Conservation (phyloP, 2,113 vertebrate genomes). For the Saguinus imperator region DNA sequence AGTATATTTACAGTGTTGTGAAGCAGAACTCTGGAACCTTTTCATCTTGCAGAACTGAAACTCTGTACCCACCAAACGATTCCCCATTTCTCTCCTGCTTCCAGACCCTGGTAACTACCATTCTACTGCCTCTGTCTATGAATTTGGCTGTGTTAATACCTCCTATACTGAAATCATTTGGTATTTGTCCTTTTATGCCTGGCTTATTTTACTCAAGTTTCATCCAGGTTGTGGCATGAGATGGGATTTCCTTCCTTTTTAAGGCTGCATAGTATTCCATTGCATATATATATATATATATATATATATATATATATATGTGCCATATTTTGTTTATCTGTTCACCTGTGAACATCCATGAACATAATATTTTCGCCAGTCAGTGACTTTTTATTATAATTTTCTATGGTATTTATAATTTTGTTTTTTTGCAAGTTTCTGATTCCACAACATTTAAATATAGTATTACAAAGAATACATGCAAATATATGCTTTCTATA, state of each 20-base stretch:
- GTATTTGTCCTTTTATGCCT: background rate
- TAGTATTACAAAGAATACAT: background rate
- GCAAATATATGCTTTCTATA: background rate
- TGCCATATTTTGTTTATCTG: background rate
- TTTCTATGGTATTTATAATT: slow-evolving; percentile 27
- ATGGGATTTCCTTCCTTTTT: background rate
- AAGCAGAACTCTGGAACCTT: background rate
- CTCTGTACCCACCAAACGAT: background rate
- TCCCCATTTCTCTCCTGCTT: background rate
- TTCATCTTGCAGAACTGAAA: background rate
- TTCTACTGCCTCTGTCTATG: background rate
- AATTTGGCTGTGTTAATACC: background rate
- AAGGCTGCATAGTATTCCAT: background rate
- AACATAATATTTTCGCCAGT: background rate
- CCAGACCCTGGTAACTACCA: background rate
- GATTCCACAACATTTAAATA: background rate
- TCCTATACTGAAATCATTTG: background rate
- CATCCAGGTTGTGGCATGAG: background rate
- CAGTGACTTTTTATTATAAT: background rate
- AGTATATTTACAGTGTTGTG: background rate
- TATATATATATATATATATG: background rate
- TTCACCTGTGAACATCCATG: background rate
- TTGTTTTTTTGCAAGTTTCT: background rate
- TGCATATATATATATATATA: background rate
- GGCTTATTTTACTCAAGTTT: background rate